Percentiles rank a stretch among this genome's conserved stretches.
These are phyloP conservation scores for Phymatocera aterrima DNA, from an alignment of 2,888 invertebrate species.

Conservation along the genomic window DNA sequence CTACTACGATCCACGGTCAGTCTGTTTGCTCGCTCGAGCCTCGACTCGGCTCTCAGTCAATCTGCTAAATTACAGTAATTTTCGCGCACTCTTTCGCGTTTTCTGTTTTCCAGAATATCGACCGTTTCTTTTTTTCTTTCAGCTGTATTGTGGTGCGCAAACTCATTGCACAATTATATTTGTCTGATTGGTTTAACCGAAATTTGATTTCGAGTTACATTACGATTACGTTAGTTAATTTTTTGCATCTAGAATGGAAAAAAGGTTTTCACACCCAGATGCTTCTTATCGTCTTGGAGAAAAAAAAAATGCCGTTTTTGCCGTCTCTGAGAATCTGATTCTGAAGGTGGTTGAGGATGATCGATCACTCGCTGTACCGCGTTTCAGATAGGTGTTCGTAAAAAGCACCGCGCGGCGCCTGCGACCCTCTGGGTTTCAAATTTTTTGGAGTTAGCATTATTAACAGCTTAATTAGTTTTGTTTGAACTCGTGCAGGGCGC, in stretches of 20 bases:
- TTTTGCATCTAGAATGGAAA: too few relatives aligned
- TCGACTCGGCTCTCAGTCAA: neutral
- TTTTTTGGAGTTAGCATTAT: neutral
- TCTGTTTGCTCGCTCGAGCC: neutral
- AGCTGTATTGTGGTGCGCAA: too few relatives aligned
- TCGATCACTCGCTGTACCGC: too few relatives aligned
- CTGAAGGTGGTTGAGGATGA: too few relatives aligned
- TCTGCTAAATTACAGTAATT: slow-evolving; percentile 25
- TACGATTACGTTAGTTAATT: too few relatives aligned
- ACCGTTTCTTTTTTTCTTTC: too few relatives aligned
- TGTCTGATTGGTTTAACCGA: neutral
- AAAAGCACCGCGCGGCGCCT: too few relatives aligned
- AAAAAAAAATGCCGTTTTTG: too few relatives aligned
- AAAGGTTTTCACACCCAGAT: too few relatives aligned
- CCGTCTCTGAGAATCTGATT: too few relatives aligned
- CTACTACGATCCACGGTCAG: neutral
- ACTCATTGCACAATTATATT: slow-evolving; percentile 16
- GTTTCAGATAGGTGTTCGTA: too few relatives aligned
- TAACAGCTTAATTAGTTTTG: slow-evolving; percentile 23
- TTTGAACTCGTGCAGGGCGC: neutral
- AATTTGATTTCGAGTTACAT: neutral
- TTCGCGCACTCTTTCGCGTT: slow-evolving; percentile 5
- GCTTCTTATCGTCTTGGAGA: too few relatives aligned
- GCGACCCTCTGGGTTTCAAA: neutral
- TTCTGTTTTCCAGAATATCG: slow-evolving; percentile 17